These are phyloP conservation scores for Lacerta agilis DNA, from an alignment of 2,797 vertebrate species.

Conservation along the genomic window DNA sequence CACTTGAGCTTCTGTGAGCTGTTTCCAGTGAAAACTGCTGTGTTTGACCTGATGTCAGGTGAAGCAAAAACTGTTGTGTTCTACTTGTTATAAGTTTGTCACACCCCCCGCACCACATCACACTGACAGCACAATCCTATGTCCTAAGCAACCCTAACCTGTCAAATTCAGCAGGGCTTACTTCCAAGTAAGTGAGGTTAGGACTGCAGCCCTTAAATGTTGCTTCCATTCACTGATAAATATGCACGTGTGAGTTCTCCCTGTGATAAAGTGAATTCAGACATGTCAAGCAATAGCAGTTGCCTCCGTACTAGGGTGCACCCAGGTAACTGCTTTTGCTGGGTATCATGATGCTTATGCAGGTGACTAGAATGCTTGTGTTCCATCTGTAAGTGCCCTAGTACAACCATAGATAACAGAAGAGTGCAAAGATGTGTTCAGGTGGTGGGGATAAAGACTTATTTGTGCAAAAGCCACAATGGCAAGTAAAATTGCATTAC, in stretches of 20 bases:
- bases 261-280: neutral
- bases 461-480: neutral
- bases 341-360: neutral
- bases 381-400: neutral
- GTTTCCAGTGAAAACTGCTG: neutral
- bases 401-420: neutral
- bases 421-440: neutral
- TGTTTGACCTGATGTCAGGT: neutral
- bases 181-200: no score
- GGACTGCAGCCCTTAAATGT: neutral
- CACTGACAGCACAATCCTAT: no score
- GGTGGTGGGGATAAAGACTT: no score
- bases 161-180: no score
- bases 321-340: neutral
- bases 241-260: neutral
- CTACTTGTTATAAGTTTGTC: neutral
- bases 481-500: neutral
- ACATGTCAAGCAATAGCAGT: neutral
- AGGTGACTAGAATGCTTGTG: neutral
- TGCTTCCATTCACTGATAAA: neutral
- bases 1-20: neutral
- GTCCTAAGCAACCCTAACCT: no score
- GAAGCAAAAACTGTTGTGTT: neutral
- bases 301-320: neutral
- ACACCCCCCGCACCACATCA: neutral